Percentiles rank a stretch among this genome's conserved stretches.
phyloP scores from a whole-genome alignment of 2,888 invertebrate species.

The Polymixis flavicincta region DNA sequence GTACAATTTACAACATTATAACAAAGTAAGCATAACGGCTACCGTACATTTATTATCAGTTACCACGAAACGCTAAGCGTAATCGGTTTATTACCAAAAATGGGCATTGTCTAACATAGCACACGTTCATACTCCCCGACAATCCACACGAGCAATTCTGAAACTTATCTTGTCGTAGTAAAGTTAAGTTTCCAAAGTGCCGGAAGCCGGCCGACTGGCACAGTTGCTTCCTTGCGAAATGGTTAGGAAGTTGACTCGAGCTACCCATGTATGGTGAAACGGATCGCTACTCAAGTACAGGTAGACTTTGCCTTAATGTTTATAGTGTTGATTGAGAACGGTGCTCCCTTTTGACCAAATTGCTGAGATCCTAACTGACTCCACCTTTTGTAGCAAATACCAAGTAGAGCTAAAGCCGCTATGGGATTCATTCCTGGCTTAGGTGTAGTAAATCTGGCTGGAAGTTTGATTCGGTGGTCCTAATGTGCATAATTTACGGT shows the following conservation, averaged over 20 bases:
- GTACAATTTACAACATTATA: conserved; percentile 55
- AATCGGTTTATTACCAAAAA: conserved; percentile 77
- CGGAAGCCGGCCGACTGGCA: conserved; percentile 70
- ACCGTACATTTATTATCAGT: conserved; percentile 69
- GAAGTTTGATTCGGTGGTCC: not conserved
- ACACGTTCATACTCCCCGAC: conserved; percentile 5
- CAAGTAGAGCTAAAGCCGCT: not conserved
- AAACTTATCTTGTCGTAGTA: conserved; percentile 47
- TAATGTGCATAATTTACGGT: not conserved
- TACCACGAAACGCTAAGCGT: conserved; percentile 71
- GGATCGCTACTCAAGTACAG: conserved; percentile 66
- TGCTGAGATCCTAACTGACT: not conserved
- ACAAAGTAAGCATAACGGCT: conserved; percentile 57
- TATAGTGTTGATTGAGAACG: conserved; percentile 31
- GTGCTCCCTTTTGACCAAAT: conserved; percentile 17
- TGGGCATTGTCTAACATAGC: conserved; percentile 72
- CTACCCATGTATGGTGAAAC: conserved; percentile 74
- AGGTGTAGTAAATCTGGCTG: not conserved
- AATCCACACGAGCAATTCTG: conserved; percentile 36
- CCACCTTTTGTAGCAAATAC: not conserved
- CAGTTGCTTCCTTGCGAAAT: conserved; percentile 78
- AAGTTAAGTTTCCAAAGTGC: conserved; percentile 49
- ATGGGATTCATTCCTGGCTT: not conserved
- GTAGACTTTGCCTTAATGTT: conserved; percentile 44
- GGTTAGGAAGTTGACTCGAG: conserved; percentile 72